A percentile compares a stretch with the other conserved stretches of the same genome.
Conservation (phyloP, 2,113 vertebrate species). For the Tachuris rubrigastra region DNA sequence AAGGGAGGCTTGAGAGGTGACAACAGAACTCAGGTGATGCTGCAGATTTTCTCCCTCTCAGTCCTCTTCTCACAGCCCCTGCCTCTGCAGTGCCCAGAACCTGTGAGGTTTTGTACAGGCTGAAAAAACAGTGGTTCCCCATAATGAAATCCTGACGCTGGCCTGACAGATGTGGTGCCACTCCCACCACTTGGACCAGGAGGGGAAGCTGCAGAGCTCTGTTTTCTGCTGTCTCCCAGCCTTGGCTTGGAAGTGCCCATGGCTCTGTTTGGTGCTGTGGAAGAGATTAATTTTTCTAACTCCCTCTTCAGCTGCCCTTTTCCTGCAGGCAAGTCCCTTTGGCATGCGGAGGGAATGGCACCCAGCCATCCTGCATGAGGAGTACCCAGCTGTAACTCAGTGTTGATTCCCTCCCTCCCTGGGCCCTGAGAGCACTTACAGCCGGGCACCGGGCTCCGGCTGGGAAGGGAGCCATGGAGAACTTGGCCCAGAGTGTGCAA, state of each 20-base stretch:
- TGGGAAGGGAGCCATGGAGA: neutral
- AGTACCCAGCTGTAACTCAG: neutral
- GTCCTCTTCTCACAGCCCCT: neutral
- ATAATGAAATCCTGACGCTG: fast-evolving
- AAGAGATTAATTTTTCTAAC: neutral
- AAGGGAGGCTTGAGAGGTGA: neutral
- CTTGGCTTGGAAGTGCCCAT: neutral
- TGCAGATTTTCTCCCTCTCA: neutral
- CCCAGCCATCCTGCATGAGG: neutral
- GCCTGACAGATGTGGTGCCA: neutral
- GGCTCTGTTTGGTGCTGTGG: neutral
- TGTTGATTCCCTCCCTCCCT: fast-evolving
- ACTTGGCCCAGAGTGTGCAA: neutral
- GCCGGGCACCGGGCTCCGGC: neutral
- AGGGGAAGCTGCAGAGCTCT: neutral
- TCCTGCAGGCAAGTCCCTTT: neutral
- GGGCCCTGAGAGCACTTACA: neutral
- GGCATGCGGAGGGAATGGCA: neutral
- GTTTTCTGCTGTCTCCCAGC: neutral
- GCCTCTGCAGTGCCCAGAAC: neutral
- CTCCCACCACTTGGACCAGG: neutral
- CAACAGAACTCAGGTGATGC: neutral
- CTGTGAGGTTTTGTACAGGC: neutral
- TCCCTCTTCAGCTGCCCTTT: neutral
- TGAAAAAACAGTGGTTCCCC: neutral